Evolutionary conservation across 2,888 invertebrate species (phyloP).

Genomic region (Caenorhabditis japonica): DNA sequence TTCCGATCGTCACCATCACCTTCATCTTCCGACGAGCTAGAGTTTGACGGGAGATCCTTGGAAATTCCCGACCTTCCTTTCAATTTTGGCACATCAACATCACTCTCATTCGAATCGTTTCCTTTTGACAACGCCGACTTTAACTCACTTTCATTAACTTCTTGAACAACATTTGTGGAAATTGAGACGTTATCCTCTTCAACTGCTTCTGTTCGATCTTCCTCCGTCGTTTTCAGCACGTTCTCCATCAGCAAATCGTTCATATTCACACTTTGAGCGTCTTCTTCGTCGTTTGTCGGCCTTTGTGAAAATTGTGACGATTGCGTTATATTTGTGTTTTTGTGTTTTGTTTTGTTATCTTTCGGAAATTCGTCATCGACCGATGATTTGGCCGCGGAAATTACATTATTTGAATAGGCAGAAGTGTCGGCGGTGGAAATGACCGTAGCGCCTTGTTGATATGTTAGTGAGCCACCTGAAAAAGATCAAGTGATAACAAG

Average conservation of each 20-base stretch:
- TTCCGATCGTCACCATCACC: slow-evolving; percentile 28
- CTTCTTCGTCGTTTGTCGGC: slow-evolving; percentile 15
- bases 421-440: slow-evolving; percentile 8
- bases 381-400: slow-evolving; percentile 37
- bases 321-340: slow-evolving; percentile 13
- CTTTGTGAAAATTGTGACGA: too few relatives aligned
- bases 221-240: slow-evolving; percentile 25
- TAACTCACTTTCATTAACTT: slow-evolving; percentile 43
- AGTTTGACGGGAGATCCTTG: slow-evolving; percentile 26
- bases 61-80: slow-evolving; percentile 39
- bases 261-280: slow-evolving; percentile 41
- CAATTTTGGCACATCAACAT: slow-evolving; percentile 10
- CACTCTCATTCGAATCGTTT: slow-evolving; percentile 26
- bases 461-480: slow-evolving; percentile 51
- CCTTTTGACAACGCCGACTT: slow-evolving; percentile 31
- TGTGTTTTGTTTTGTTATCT: too few relatives aligned
- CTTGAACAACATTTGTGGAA: slow-evolving; percentile 46
- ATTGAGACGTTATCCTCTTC: slow-evolving; percentile 47
- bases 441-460: slow-evolving; percentile 27
- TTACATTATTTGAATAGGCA: slow-evolving; percentile 12
- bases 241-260: slow-evolving; percentile 51
- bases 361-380: slow-evolving; percentile 28
- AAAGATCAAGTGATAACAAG: background rate
- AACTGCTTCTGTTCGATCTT: slow-evolving; percentile 39
- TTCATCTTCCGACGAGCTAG: slow-evolving; percentile 19